Base-by-base conservation (phyloP, 2,113 vertebrate genomes). In the Calcarius ornatus region DNA sequence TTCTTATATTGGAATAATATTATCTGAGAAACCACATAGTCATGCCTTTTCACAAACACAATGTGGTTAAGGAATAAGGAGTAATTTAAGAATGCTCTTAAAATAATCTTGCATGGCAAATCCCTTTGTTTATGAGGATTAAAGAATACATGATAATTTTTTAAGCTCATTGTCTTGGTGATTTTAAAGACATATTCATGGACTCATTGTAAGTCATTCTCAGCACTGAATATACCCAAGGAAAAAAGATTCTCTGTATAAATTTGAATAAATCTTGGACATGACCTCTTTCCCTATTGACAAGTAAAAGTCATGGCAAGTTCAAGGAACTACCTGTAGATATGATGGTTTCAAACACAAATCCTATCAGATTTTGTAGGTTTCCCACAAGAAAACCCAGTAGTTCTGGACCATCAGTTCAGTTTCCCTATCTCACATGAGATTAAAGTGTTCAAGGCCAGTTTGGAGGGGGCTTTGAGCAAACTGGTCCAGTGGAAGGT, bases 111-210 rank as follows among this genome's bases (percentile, higher is more conserved):
- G 61, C 50, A 71, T 77, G 37, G 60, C 30, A 87, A 92, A 92
- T 92, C 70, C 56, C 20, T 72, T 96, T 94, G 78, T 92, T 92
- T 95, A 71, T 59, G 76, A 90, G 73, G 54, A 91, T 91, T 95
- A 92, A 84, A 65, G 81, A 61, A 69, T 25, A 91, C 16, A 27
- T 33, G 66, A 75, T 69, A 59, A 65, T 65, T 81, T 87, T 94
- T 92, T 87, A 86, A 80, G 59, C 50, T 80, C n/a, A 77, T 86
- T 69, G 53, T 76, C 73, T 69, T 31, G 50, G 30, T 5, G 6
- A 70, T 79, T 79, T 7, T 68, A 63, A 79, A 88, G 45, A 79
- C 24, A 15, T 15, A 45, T 64, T 91, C 38, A 61, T 38, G 54
- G 42, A 25, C 66, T 68, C 19, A 3, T 25, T 61, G 1, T 37